Evolutionary conservation across 2,113 vertebrate genomes (phyloP), one percentile per base, ranked within the genome.

Genomic region (Casuarius casuarius): DNA sequence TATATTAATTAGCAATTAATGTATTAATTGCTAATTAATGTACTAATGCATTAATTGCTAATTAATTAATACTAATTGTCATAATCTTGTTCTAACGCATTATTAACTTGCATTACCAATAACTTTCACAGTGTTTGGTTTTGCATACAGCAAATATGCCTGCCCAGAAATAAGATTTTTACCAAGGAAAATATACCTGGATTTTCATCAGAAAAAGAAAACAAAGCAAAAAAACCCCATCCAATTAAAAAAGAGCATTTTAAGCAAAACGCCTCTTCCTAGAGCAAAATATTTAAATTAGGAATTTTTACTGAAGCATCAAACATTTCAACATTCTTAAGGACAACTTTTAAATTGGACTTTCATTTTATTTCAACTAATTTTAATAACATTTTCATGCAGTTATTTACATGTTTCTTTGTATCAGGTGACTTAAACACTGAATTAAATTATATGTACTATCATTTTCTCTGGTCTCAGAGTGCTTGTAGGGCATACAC

Each of bases 331-430:
- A 20, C 23, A 16, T 35, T 62, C 63, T 75, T 62, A 7, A 63
- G 58, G 72, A 25, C 5, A n/a, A 11, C 0, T 19, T 84, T 59
- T 1, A 35, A 59, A 46, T 7, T 80, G 4, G 52, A 33, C 0
- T 29, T 67, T 40, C 6, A 35, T 40, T 83, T 75, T 38, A 44
- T 78, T 88, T 72, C 25, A 61, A 42, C 1, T 13, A 20, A 9
- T 75, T 88, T 86, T 72, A 7, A 59, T 31, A 59, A 59, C 18
- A 19, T 59, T 59, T 48, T 59, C 56, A 33, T 59, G 56, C 29
- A 59, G 31, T 18, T 38, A 38, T 74, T 75, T 85, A 17, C 23
- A 10, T 21, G 1, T 10, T 89, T 75, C 2, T 19, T 72, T 38
- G 1, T 26, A 42, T 38, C 10, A 76, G 2, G 6, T 76, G 25